Percentiles rank a stretch among this genome's conserved stretches.
phyloP scores from a whole-genome alignment of 2,113 vertebrate genomes.

The Stigmatopora argus region DNA sequence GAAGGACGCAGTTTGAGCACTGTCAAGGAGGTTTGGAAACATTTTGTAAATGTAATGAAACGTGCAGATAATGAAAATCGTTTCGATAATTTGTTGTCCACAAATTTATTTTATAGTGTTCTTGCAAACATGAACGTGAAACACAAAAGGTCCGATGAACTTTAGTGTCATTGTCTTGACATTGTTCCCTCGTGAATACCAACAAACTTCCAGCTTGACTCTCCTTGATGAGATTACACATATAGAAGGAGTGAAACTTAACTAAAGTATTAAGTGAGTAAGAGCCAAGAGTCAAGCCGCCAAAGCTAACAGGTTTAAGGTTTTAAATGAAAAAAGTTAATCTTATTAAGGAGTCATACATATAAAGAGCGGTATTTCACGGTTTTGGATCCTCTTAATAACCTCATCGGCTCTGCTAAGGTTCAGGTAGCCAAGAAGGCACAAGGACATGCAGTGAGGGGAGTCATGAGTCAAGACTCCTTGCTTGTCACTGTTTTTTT shows the following conservation, averaged over 20 bases:
- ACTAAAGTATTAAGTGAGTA: constrained; percentile 57
- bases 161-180: constrained; percentile 3
- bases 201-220: constrained; percentile 9
- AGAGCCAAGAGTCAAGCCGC: constrained; percentile 65
- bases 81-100: neutral
- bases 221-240: constrained; percentile 33
- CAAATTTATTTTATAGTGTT: neutral
- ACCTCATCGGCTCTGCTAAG: constrained; percentile 43
- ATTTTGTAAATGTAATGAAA: neutral
- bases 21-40: neutral
- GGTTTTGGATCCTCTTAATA: constrained; percentile 57
- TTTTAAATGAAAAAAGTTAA: constrained; percentile 67
- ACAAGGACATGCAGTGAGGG: neutral
- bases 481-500: constrained; percentile 28
- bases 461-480: constrained; percentile 29
- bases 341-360: constrained; percentile 60
- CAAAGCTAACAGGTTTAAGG: constrained; percentile 71
- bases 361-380: constrained; percentile 60
- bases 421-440: constrained; percentile 47
- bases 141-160: constrained; percentile 8
- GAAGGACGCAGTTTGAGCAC: neutral
- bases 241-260: constrained; percentile 50
- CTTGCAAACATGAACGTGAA: neutral
- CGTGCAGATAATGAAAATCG: neutral
- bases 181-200: constrained; percentile 12